A percentile compares a stretch with the other conserved stretches of the same genome.
phyloP scores from a whole-genome alignment of 2,797 vertebrate species.

The Crocidura indochinensis region DNA sequence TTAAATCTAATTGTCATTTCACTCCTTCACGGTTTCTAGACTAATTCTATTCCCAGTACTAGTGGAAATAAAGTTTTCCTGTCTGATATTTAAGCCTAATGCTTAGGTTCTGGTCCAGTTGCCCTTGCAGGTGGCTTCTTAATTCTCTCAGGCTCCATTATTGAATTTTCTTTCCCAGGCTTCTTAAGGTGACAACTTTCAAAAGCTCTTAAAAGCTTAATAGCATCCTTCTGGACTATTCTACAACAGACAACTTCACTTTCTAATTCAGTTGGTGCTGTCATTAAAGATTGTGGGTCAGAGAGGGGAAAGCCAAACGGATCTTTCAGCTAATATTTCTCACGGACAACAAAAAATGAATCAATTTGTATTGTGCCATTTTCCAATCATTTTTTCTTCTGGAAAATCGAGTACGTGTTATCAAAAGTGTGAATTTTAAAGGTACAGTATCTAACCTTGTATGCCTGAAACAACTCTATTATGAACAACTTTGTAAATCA shows the following conservation, averaged over 20 bases:
- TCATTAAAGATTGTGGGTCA: constrained; percentile 4
- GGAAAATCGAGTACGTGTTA: constrained; percentile 31
- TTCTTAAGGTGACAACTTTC: constrained; percentile 2
- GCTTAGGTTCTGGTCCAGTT: background rate
- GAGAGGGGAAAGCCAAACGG: constrained; percentile 61
- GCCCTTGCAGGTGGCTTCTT: background rate
- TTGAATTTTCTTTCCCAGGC: background rate
- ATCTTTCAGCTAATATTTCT: constrained; percentile 61
- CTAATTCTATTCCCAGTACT: constrained; percentile 27
- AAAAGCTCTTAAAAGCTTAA: constrained; percentile 32
- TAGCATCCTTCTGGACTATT: constrained; percentile 11
- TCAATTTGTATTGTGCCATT: constrained; percentile 19
- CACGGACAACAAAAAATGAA: constrained; percentile 34
- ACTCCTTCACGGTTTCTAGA: background rate
- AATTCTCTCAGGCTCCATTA: background rate
- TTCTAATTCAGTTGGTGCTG: constrained; percentile 25
- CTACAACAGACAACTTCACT: constrained; percentile 37
- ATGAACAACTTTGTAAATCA: too few relatives aligned
- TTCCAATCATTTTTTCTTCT: constrained; percentile 26
- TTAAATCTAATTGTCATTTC: constrained; percentile 17
- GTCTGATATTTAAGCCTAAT: background rate
- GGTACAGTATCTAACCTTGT: background rate
- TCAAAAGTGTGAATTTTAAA: constrained; percentile 55
- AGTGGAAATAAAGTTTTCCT: constrained; percentile 37
- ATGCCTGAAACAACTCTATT: too few relatives aligned